Conservation (phyloP, 92 coral and sea anemone genomes). For the Meandrina meandrites region DNA sequence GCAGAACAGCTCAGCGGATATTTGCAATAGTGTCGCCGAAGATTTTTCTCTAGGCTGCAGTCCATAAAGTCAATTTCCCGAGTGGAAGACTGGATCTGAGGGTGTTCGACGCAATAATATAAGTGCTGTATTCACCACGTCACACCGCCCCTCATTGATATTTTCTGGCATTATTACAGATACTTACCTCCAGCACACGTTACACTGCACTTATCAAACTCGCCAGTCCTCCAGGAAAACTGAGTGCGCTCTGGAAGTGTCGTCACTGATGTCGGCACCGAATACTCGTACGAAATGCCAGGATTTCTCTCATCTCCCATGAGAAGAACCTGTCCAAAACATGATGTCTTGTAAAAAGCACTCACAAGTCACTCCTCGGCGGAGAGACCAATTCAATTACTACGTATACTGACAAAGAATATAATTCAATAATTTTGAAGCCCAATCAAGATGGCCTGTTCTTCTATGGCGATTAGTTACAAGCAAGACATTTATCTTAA, state of each 20-base stretch:
- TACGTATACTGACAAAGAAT: no score
- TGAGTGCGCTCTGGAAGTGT: conserved; percentile 54
- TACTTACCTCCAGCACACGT: conserved; percentile 92
- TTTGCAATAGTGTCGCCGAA: neutral
- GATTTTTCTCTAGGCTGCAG: neutral
- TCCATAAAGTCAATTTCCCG: neutral
- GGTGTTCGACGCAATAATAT: no score
- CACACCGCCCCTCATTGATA: no score
- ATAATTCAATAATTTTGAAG: no score
- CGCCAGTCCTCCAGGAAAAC: conserved; percentile 76
- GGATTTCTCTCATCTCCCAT: conserved; percentile 60
- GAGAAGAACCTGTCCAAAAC: conserved; percentile 55
- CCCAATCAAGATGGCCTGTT: no score
- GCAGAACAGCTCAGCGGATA: neutral
- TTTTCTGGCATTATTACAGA: neutral
- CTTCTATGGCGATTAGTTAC: no score
- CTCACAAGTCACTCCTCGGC: no score
- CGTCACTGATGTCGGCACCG: conserved; percentile 72
- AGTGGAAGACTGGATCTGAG: neutral
- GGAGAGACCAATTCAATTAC: no score
- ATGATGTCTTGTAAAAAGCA: neutral
- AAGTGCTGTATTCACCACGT: no score
- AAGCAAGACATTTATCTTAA: no score
- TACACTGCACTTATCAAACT: conserved; percentile 68
- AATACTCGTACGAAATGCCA: conserved; percentile 80